These are phyloP conservation scores for Anastrepha ludens DNA, from an alignment of 1,140 invertebrate species.

Conservation along the genomic window DNA sequence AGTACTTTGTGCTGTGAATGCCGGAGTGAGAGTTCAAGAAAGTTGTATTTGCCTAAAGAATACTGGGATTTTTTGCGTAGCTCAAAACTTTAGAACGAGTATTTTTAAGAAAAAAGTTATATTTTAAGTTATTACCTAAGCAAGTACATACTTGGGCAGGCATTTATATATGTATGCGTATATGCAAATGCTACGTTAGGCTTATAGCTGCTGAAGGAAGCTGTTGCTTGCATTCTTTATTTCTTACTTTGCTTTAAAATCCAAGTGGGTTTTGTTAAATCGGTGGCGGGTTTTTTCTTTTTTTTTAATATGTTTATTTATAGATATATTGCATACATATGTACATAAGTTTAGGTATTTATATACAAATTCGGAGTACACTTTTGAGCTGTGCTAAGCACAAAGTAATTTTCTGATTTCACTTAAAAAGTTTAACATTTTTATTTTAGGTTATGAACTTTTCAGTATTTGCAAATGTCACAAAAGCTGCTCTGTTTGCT, in stretches of 20 bases:
- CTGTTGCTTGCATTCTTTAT: neutral
- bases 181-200: neutral
- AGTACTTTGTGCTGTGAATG: neutral
- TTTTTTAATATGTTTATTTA: neutral
- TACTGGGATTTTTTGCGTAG: constrained; percentile 19
- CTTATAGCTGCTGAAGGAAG: neutral
- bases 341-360: no score
- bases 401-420: neutral
- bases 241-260: neutral
- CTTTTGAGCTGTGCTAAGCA: neutral
- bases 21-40: neutral
- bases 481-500: neutral
- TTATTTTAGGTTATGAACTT: neutral
- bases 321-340: neutral
- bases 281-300: neutral
- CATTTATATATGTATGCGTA: no score
- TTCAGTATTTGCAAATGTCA: neutral
- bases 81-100: neutral
- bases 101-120: neutral
- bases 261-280: neutral
- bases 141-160: neutral
- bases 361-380: neutral
- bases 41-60: neutral
- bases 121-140: neutral
- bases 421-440: neutral